Evolutionary conservation across 2,888 invertebrate species (phyloP).

Genomic region (Germaria angustata): DNA sequence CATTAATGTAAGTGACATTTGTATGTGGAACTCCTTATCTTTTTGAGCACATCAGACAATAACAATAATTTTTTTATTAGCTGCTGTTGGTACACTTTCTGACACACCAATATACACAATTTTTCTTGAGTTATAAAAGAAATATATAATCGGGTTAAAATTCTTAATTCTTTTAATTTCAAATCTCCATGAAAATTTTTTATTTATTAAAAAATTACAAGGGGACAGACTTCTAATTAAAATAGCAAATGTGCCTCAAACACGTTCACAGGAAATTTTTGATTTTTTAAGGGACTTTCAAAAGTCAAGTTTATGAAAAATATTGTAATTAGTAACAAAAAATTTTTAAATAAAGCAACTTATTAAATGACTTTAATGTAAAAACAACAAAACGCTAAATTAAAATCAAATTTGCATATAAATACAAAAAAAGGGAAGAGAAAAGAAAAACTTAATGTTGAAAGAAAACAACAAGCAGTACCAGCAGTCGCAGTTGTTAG

Average conservation of each 20-base stretch:
- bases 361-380: slow-evolving; percentile 73
- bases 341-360: slow-evolving; percentile 68
- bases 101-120: no score
- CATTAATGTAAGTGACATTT: no score
- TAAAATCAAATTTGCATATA: slow-evolving; percentile 77
- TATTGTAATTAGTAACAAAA: no score
- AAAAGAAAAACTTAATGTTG: slow-evolving; percentile 8
- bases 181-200: not conserved
- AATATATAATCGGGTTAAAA: not conserved
- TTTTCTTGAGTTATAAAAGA: no score
- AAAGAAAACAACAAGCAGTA: slow-evolving; percentile 43
- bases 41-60: no score
- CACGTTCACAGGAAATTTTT: slow-evolving; percentile 69
- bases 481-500: slow-evolving; percentile 39
- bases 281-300: slow-evolving; percentile 28
- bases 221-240: slow-evolving; percentile 35
- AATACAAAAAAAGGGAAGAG: slow-evolving; percentile 71
- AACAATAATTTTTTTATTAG: no score
- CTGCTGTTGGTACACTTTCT: no score
- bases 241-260: slow-evolving; percentile 17
- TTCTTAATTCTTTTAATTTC: not conserved
- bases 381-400: slow-evolving; percentile 75
- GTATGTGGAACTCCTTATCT: no score
- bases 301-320: slow-evolving; percentile 24
- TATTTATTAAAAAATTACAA: slow-evolving; percentile 30